These are phyloP conservation scores for Apostichopus parvimensis DNA, from an alignment of 35 echinoderm and acorn worm species.

Conservation along the genomic window DNA sequence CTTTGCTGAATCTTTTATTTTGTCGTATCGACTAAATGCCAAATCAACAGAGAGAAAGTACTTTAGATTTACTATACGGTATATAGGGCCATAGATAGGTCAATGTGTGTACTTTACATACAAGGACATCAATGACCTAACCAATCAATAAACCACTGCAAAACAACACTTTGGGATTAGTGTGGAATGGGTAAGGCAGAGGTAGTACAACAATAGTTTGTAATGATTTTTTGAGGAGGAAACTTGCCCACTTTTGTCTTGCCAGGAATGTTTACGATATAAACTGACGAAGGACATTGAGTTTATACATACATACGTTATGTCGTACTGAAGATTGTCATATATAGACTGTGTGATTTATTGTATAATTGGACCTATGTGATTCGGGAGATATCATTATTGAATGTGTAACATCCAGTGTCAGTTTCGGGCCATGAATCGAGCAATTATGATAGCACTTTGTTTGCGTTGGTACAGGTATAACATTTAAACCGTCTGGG, in stretches of 20 bases:
- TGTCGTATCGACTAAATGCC: slow-evolving; percentile 33
- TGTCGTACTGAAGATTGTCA: too few species aligned
- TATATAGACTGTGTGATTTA: too few species aligned
- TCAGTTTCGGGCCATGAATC: too few species aligned
- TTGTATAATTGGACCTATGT: too few species aligned
- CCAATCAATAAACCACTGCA: background rate
- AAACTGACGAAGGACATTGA: background rate
- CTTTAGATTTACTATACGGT: background rate
- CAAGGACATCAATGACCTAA: background rate
- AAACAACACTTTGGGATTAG: background rate
- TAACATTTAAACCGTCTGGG: too few species aligned
- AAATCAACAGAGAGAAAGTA: background rate
- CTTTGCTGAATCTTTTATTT: slow-evolving; percentile 23
- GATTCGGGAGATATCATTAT: too few species aligned
- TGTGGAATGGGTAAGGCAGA: background rate
- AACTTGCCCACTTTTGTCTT: background rate
- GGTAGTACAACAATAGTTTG: background rate
- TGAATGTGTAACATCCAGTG: too few species aligned
- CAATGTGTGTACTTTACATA: background rate
- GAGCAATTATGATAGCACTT: too few species aligned
- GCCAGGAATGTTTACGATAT: background rate
- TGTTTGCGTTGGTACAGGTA: too few species aligned
- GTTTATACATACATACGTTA: too few species aligned
- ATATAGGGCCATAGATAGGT: background rate
- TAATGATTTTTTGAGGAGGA: background rate